These are phyloP conservation scores for Natrix natrix DNA, from an alignment of 2,797 vertebrate genomes.

Conservation along the genomic window DNA sequence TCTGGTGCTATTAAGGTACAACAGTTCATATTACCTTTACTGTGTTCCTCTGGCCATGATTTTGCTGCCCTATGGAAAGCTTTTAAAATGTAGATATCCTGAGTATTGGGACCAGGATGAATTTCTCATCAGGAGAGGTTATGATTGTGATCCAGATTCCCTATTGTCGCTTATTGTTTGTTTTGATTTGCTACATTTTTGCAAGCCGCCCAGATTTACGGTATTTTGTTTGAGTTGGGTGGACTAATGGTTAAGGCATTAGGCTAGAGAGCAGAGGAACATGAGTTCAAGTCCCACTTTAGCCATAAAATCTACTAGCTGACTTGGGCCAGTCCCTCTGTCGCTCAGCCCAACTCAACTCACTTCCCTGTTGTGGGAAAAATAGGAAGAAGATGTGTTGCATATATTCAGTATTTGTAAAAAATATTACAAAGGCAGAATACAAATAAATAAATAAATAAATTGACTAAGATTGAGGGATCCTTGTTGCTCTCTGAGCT, in stretches of 20 bases:
- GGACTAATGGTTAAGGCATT: no score
- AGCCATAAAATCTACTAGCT: neutral
- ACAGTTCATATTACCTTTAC: neutral
- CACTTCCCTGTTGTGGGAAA: no score
- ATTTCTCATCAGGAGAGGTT: neutral
- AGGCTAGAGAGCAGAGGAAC: no score
- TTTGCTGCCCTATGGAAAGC: neutral
- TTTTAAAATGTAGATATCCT: neutral
- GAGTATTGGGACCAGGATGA: neutral
- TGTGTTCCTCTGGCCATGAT: neutral
- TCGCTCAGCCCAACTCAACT: no score
- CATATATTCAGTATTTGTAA: no score
- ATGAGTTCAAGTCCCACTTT: no score
- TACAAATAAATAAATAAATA: neutral
- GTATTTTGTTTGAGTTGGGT: neutral
- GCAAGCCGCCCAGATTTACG: neutral
- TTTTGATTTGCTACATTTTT: neutral
- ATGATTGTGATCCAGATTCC: neutral
- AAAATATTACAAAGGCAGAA: no score
- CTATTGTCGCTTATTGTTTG: neutral
- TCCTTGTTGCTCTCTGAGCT: no score
- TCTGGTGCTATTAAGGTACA: neutral
- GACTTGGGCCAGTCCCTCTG: neutral
- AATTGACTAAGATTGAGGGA: neutral
- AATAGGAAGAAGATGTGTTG: no score